These are phyloP conservation scores for Tetranychus truncatus DNA, from an alignment of 2,888 invertebrate genomes.

Conservation along the genomic window DNA sequence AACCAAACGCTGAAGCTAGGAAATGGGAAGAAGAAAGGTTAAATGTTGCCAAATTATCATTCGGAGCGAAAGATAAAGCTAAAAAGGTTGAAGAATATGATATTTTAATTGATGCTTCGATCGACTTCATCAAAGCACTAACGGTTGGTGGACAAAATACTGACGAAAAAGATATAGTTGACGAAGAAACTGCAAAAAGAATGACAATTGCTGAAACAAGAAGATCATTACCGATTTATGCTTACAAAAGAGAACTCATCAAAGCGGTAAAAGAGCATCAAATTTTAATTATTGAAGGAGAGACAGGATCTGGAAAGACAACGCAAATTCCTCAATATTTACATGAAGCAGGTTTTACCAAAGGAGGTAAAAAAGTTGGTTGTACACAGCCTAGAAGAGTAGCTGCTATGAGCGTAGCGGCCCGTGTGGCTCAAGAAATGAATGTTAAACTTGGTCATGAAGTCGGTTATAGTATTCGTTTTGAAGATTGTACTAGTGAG, in stretches of 20 bases:
- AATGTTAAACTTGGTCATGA: constrained; percentile 65
- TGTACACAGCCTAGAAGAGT: constrained; percentile 94
- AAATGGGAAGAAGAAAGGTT: constrained; percentile 98
- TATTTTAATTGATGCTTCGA: constrained; percentile 78
- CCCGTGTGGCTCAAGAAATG: constrained; percentile 95
- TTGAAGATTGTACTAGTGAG: constrained; percentile 97
- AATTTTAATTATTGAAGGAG: constrained; percentile 86
- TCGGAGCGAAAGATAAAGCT: constrained; percentile 65
- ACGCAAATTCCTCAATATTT: constrained; percentile 43
- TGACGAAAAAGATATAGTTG: constrained; percentile 34
- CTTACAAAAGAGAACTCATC: constrained; percentile 70
- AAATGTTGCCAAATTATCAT: constrained; percentile 70
- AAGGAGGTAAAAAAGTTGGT: constrained; percentile 61
- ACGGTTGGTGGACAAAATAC: constrained; percentile 37
- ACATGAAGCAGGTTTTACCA: constrained; percentile 37
- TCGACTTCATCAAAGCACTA: constrained; percentile 73
- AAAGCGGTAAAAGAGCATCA: constrained; percentile 58
- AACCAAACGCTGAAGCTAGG: constrained; percentile 43
- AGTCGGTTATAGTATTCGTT: constrained; percentile 63
- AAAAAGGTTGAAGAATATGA: constrained; percentile 55
- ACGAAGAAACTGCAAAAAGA: constrained; percentile 9
- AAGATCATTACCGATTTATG: constrained; percentile 76
- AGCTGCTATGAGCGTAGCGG: constrained; percentile 98
- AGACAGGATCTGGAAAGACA: constrained; percentile 43
- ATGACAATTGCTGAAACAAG: constrained; percentile 70